A percentile compares a stretch with the other conserved stretches of the same genome.
These are phyloP conservation scores for Echinops telfairi DNA, from an alignment of 2,113 vertebrate genomes.

Conservation along the genomic window DNA sequence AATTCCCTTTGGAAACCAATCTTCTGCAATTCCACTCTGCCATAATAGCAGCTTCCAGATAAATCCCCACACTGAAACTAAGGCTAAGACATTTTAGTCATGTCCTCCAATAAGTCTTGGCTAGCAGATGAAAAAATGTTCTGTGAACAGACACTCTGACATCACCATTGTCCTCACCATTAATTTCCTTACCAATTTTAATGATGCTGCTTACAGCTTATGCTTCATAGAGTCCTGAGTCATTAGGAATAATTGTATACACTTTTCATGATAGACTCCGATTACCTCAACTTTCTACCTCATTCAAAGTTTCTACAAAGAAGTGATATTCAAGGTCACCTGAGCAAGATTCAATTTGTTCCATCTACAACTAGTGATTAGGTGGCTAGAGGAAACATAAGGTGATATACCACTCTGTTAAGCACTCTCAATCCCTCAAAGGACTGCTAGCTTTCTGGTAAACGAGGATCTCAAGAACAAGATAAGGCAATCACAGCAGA, in stretches of 20 bases:
- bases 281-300: neutral
- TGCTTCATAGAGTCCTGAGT: neutral
- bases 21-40: neutral
- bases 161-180: neutral
- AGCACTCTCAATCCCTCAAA: constrained; percentile 15
- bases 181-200: neutral
- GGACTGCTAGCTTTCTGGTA: constrained; percentile 17
- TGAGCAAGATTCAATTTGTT: neutral
- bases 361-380: neutral
- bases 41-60: neutral
- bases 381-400: neutral
- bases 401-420: neutral
- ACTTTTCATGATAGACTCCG: neutral
- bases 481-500: neutral
- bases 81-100: neutral
- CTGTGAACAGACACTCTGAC: neutral
- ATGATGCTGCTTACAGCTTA: neutral
- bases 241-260: neutral
- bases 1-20: constrained; percentile 18
- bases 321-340: neutral
- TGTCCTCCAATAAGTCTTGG: neutral
- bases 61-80: neutral
- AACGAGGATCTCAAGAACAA: neutral
- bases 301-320: constrained; percentile 4
- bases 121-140: neutral